These are phyloP conservation scores for Serilophus lunatus DNA, from an alignment of 2,113 vertebrate genomes.

Conservation along the genomic window DNA sequence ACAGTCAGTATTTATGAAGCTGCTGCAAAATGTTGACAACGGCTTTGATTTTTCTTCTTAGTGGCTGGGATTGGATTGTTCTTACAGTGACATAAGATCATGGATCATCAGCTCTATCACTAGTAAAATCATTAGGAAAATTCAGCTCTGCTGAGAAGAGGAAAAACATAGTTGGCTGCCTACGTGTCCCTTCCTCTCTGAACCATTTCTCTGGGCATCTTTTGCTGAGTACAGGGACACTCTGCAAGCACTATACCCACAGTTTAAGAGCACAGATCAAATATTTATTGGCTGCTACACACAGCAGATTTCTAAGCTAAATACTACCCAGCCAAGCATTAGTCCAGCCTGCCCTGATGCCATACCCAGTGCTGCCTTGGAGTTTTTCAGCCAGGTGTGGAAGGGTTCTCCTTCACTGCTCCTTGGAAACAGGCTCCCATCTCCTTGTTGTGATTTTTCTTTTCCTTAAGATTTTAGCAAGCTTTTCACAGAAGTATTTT, in stretches of 20 bases:
- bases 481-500: not conserved
- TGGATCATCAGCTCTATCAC: not conserved
- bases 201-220: not conserved
- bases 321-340: not conserved
- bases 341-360: not conserved
- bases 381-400: not conserved
- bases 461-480: not conserved
- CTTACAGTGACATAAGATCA: not conserved
- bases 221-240: not conserved
- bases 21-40: not conserved
- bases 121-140: not conserved
- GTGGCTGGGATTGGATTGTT: not conserved
- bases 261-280: not conserved
- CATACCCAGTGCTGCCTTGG: not conserved
- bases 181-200: not conserved
- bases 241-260: not conserved
- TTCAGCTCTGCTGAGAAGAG: not conserved
- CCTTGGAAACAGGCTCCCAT: not conserved
- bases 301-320: not conserved
- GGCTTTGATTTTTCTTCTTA: not conserved
- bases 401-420: not conserved
- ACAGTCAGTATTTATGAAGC: not conserved
- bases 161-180: not conserved
- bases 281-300: not conserved
- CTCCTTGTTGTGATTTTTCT: not conserved